Base-by-base conservation (phyloP, 2,113 vertebrate species). In the Canis aureus region DNA sequence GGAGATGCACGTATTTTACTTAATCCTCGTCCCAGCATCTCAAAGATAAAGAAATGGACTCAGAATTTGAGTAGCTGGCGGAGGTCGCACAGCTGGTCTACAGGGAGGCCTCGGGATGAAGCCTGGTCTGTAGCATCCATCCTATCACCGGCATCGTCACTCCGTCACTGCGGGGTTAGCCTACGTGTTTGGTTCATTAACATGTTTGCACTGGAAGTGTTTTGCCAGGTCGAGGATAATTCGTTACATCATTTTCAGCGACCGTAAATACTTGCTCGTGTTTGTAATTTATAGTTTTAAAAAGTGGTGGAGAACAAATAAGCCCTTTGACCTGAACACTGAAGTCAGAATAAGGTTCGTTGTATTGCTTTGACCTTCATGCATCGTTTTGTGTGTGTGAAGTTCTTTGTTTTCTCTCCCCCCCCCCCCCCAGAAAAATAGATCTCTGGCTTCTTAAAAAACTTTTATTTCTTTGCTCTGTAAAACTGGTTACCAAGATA, bases 401-500 rank as follows among this genome's bases (percentile, higher is more conserved):
- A 43, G 2, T 16, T 51, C 49, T 71, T 35, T 23, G 15, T 15
- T 29, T 29, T 4, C 5, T 43, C 43, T 5, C 43, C 5, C 43
- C 43, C 1, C 38, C 1, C 38, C 0, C 43, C 3, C 8, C 32
- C 8, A 69, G 67, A 29, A 78, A 78, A 78, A 76, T 15, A 90
- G 55, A 91, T 57, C 20, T 89, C 29, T 93, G 78, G 32, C 2
- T 66, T 88, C 89, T 69, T 35, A 79, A 91, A 43, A 74, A 87
- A 19, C 6, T 17, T 89, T 94, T 76, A 64, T 89, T 94, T 91
- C 55, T 84, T 60, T 90, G 19, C 11, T 95, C 57, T 73, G 20
- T 84, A 89, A 95, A 90, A 94, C 71, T 95, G 17, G 49, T 92
- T 84, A 96, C 23, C 23, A 95, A 84, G 53, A 78, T 96, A 74